A percentile compares a stretch with the other conserved stretches of the same genome.
Evolutionary conservation across 2,888 invertebrate species (phyloP).

Genomic region (Diadegma fenestrale): DNA sequence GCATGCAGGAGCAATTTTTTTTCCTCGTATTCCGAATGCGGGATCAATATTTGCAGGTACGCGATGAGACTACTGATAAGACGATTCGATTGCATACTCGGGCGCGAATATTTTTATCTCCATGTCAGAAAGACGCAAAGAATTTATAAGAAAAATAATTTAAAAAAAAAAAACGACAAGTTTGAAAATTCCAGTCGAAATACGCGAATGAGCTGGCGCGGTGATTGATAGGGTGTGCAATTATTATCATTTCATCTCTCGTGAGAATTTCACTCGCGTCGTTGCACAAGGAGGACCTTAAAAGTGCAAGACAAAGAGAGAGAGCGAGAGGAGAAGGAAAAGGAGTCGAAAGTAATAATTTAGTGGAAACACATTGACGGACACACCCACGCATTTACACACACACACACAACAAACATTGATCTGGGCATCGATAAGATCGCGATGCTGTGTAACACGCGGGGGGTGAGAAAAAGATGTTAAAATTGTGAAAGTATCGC

Average conservation of each 20-base stretch:
- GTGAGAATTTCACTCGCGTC: background rate
- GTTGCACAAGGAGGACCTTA: background rate
- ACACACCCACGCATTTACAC: background rate
- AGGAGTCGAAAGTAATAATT: constrained; percentile 15
- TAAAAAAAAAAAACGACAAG: too few relatives aligned
- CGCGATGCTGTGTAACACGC: constrained; percentile 26
- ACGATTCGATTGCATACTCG: background rate
- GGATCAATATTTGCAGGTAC: background rate
- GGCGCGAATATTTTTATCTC: background rate
- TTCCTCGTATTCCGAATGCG: background rate
- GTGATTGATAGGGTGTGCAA: background rate
- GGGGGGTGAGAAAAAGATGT: constrained; percentile 46
- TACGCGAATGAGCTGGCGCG: background rate
- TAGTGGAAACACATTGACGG: background rate
- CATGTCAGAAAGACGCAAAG: background rate
- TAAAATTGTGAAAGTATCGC: constrained; percentile 53
- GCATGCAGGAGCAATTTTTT: background rate
- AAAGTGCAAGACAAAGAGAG: background rate
- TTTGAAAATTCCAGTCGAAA: background rate
- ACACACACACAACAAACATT: background rate
- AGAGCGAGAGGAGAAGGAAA: background rate
- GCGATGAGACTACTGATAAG: constrained; percentile 2
- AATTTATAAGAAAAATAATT: background rate
- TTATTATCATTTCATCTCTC: background rate
- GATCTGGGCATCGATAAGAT: constrained; percentile 34